Evolutionary conservation across 2,797 vertebrate species (phyloP), one percentile per base, ranked within the genome.

Genomic region (Anisognathus igniventris): DNA sequence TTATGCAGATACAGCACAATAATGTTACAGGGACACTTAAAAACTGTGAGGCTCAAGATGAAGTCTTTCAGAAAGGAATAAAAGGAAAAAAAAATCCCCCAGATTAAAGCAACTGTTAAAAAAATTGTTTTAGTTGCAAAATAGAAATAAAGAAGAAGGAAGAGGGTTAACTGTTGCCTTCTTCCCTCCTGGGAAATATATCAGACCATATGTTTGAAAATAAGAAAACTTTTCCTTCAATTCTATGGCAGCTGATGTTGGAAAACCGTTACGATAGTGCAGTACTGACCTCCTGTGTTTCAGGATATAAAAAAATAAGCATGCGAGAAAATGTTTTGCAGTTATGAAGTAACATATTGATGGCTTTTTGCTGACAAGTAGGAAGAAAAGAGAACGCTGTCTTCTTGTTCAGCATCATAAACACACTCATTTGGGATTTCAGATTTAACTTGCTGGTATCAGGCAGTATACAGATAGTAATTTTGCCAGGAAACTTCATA

Each of bases 231-330:
- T 94, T 62, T 60, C 64, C 75, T 82, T 70, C 33, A 30, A 2
- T 86, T 84, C 65, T 64, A 0, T 71, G 82, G 87, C 79, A 90
- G 56, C 76, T 88, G 53, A 92, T 90, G 62, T 88, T 45, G n/a
- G 77, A 68, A 90, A 90, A 86, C 64, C 74, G 74, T 78, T 86
- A 79, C 1, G 60, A 64, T 58, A 96, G 95, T 95, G 92, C 96
- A 86, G 96, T 76, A 78, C 87, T 96, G 95, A 96, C 95, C 95
- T 96, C 95, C 91, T 96, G 92, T 96, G 95, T 96, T 93, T 86
- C 93, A 92, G 64, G 28, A 67, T 91, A 86, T 95, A 95, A 84
- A 48, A 56, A 96, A 96, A 86, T 78, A 90, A 64, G 39, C 14
- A 25, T 68, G 50, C 72, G 79, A 78, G 76, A 66, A 91, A 88